Percentiles rank a stretch among this genome's conserved stretches.
phyloP scores from a whole-genome alignment of 2,888 invertebrate species.

The Ophion ventricosus region DNA sequence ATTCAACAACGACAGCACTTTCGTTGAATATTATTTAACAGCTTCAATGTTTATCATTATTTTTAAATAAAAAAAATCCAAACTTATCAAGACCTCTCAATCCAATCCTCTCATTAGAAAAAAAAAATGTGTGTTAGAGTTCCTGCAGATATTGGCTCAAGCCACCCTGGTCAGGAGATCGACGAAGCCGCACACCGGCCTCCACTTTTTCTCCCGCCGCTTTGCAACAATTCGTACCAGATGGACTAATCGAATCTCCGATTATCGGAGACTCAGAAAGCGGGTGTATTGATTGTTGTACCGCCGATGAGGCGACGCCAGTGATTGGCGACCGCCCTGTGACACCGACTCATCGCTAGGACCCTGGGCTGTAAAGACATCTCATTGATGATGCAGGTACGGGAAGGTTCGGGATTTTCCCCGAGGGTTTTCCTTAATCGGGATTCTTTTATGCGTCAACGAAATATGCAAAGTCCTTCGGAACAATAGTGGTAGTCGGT shows the following conservation, averaged over 20 bases:
- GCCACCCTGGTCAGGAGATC: background rate
- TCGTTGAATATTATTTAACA: too few relatives aligned
- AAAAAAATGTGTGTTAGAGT: background rate
- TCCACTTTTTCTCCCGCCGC: too few relatives aligned
- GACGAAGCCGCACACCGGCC: background rate
- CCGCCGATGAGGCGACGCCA: background rate
- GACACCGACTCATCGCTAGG: background rate
- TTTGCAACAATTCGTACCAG: background rate
- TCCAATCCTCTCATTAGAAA: background rate
- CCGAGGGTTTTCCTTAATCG: conserved; percentile 32
- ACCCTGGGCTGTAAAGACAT: background rate
- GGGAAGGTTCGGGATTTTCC: conserved; percentile 35
- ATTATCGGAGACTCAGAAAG: background rate
- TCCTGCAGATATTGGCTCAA: background rate
- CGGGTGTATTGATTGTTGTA: background rate
- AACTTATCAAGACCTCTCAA: background rate
- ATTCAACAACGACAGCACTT: too few relatives aligned
- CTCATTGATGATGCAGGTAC: background rate
- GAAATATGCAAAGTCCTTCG: conserved; percentile 19
- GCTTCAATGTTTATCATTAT: background rate
- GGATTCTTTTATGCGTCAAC: conserved; percentile 7
- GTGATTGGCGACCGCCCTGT: background rate
- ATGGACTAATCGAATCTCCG: background rate
- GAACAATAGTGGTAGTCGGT: background rate
- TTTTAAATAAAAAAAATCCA: background rate